Evolutionary conservation across 2,113 vertebrate species (phyloP), one percentile per base, ranked within the genome.

Genomic region (Ahaetulla prasina): DNA sequence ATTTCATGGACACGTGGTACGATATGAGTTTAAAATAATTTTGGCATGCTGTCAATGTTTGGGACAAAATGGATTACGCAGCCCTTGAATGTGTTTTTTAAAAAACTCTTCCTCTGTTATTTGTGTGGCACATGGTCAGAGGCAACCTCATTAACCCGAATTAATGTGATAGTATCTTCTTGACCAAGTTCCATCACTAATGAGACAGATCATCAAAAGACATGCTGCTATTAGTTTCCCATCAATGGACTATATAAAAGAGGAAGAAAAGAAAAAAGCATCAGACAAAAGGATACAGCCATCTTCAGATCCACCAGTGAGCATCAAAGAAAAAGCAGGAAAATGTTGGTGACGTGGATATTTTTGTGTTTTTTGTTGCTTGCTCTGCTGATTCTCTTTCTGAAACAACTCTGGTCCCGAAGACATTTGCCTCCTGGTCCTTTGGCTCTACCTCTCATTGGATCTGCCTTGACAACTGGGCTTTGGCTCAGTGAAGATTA

Each of bases 381-480:
- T 30, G n/a, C 1, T 74, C n/a, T 74, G n/a, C 5, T 35, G 27
- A 63, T 30, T 30, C 60, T 63, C 60, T 5, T 63, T 27, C 4
- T 63, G 27, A 63, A 12, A 30, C 27, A 63, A 63, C 11, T 30
- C 60, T 30, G 60, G 27, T 63, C 60, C 11, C 11, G 1, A 63
- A 63, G 60, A 74, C n/a, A 35, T 27, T 49, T 85, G 27, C 96
- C 92, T 68, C 92, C 94, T 0, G 93, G 95, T 3, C 91, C 89
- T 4, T 27, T 94, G 43, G 49, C 94, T 5, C n/a, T 95, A 18
- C 95, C 93, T 43, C 1, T 95, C 87, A 49, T 92, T 74, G 95
- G 93, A 85, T 91, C 94, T 53, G 16, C 92, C 12, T 91, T 90
- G 91, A 90, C 93, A 18, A 87, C 90, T 0, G 63, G 47, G 23